Conservation (phyloP, 2,888 invertebrate genomes). For the Idaea dimidiata region DNA sequence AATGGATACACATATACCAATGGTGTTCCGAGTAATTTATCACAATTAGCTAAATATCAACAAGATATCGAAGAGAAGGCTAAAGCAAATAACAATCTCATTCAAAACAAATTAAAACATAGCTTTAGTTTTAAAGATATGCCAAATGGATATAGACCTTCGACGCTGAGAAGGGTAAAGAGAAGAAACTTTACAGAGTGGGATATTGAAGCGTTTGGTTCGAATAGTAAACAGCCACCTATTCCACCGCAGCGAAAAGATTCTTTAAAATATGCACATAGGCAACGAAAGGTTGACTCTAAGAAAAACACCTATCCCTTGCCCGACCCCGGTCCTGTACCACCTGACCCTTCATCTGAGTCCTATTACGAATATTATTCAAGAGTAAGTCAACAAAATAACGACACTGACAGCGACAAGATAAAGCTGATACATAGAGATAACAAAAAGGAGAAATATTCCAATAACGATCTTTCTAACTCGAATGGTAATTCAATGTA, state of each 20-base stretch:
- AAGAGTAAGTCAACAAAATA: slow-evolving; percentile 74
- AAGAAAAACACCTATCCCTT: slow-evolving; percentile 67
- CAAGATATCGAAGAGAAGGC: slow-evolving; percentile 80
- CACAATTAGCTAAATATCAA: slow-evolving; percentile 83
- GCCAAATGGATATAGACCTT: slow-evolving; percentile 82
- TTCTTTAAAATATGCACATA: slow-evolving; percentile 75
- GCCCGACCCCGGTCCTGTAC: slow-evolving; percentile 73
- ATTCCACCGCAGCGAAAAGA: slow-evolving; percentile 72
- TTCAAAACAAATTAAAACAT: slow-evolving; percentile 77
- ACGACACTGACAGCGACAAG: slow-evolving; percentile 74
- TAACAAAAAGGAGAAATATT: slow-evolving; percentile 51
- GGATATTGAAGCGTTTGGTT: slow-evolving; percentile 73
- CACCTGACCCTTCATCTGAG: slow-evolving; percentile 71
- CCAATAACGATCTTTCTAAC: slow-evolving; percentile 34
- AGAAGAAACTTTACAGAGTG: slow-evolving; percentile 80
- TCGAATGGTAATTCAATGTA: slow-evolving; percentile 62
- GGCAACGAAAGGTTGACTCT: slow-evolving; percentile 72
- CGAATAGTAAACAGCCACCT: slow-evolving; percentile 63
- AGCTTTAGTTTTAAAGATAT: slow-evolving; percentile 82
- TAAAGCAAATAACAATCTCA: slow-evolving; percentile 75
- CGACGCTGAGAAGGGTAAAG: slow-evolving; percentile 79
- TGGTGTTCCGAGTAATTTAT: slow-evolving; percentile 67
- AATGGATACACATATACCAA: slow-evolving; percentile 55
- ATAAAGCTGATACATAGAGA: slow-evolving; percentile 66
- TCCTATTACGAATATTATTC: slow-evolving; percentile 78